These are phyloP conservation scores for Hemitrygon akajei DNA, from an alignment of 2,797 vertebrate genomes.

Conservation along the genomic window DNA sequence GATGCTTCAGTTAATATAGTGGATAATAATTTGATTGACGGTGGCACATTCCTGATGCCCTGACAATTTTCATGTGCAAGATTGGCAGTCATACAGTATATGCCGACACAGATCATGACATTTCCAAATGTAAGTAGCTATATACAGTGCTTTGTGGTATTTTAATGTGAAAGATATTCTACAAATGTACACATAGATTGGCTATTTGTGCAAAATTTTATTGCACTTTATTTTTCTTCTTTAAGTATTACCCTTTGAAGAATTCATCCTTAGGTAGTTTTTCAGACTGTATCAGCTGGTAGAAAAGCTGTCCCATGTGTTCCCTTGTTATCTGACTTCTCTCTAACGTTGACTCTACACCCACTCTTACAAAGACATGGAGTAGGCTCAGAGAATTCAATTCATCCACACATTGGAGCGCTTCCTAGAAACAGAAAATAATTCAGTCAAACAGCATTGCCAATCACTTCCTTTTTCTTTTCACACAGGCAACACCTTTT, in stretches of 20 bases:
- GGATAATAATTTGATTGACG: background rate
- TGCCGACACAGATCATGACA: background rate
- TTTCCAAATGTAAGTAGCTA: background rate
- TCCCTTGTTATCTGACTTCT: constrained; percentile 90
- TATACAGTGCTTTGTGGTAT: background rate
- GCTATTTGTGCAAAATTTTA: background rate
- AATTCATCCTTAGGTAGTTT: constrained; percentile 77
- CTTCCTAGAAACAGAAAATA: constrained; percentile 66
- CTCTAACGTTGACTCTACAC: constrained; percentile 91
- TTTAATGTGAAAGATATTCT: background rate
- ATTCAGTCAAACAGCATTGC: background rate
- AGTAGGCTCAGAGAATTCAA: constrained; percentile 66
- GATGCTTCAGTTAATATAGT: background rate
- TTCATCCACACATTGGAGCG: constrained; percentile 87
- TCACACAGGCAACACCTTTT: background rate
- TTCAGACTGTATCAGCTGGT: constrained; percentile 76
- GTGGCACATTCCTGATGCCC: background rate
- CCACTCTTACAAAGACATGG: constrained; percentile 77
- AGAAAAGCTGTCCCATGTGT: constrained; percentile 86
- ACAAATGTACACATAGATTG: background rate
- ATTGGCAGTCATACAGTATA: background rate
- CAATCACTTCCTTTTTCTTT: background rate
- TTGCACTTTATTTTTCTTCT: background rate
- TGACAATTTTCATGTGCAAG: background rate
- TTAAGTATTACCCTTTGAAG: constrained; percentile 68